Evolutionary conservation across 1,140 invertebrate genomes (phyloP), one percentile per base, ranked within the genome.

Genomic region (Popillia japonica): DNA sequence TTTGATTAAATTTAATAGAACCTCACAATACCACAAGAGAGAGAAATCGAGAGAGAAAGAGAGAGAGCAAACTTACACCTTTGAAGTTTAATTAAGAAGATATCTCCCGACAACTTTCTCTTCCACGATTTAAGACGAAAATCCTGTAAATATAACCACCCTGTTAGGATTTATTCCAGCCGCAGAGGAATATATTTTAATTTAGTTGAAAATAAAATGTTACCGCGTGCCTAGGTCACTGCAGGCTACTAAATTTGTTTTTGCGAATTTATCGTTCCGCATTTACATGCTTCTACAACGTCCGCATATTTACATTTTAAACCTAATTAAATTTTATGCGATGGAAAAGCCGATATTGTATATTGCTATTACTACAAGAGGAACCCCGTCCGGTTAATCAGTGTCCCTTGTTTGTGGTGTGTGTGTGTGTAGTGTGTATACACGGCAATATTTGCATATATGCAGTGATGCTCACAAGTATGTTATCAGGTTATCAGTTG

Each of bases 1-100:
- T 64, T 64, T 64, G 61, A 64, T 64, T 64, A 64, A 64, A 64
- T 64, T 64, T n/a, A 64, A 64, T 64, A 22, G 23, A 11, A 22
- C n/a, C 17, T 22, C 17, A 27, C 17, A 27, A n/a, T n/a, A n/a
- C n/a, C n/a, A n/a, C n/a, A n/a, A n/a, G n/a, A n/a, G n/a, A n/a
- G n/a, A n/a, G n/a, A n/a, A n/a, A n/a, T n/a, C n/a, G n/a, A n/a
- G n/a, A n/a, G n/a, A n/a, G n/a, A n/a, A n/a, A n/a, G n/a, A 17
- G 1, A 9, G 17, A 64, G 3, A 22, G 23, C 61, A 20, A 20
- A 64, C 17, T 64, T 64, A 27, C 22, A 20, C n/a, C 61, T 27
- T 1, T 64, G n/a, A 22, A 27, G 61, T 27, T 6, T 64, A 64
- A 64, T 64, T 64, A 27, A 64, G 61, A 64, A 64, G 61, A 22